phyloP scores from a whole-genome alignment of 2,113 vertebrate genomes.

The Lepidothrix coronata region DNA sequence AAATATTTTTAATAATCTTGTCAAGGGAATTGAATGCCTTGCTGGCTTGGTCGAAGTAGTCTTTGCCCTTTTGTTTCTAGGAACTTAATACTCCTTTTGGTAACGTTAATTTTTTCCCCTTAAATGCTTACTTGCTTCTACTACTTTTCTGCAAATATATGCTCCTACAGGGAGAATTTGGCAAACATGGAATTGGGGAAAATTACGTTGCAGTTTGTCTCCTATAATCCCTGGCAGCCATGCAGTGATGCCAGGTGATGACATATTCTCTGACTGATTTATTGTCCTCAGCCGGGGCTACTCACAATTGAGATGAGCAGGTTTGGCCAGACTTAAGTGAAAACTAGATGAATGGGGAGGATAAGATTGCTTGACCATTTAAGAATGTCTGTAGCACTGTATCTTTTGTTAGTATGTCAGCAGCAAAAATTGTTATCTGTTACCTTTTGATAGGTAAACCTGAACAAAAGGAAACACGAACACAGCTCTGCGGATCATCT shows the following conservation, averaged over 20 bases:
- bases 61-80: background rate
- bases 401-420: background rate
- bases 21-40: background rate
- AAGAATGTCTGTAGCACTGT: background rate
- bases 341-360: background rate
- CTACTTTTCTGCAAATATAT: background rate
- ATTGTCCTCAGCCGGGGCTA: background rate
- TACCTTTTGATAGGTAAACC: slow-evolving; percentile 52
- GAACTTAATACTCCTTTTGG: background rate
- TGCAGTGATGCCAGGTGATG: background rate
- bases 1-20: background rate
- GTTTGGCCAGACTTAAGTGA: background rate
- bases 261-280: background rate
- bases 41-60: background rate
- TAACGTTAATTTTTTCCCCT: background rate
- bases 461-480: slow-evolving; percentile 33
- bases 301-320: background rate
- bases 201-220: background rate
- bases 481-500: slow-evolving; percentile 26
- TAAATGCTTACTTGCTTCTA: background rate
- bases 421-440: slow-evolving; percentile 20
- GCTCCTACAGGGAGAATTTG: background rate
- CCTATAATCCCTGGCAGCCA: background rate
- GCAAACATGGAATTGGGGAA: background rate
- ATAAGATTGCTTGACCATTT: background rate